Base-by-base conservation (phyloP, 2,113 vertebrate species). In the Lynx canadensis region DNA sequence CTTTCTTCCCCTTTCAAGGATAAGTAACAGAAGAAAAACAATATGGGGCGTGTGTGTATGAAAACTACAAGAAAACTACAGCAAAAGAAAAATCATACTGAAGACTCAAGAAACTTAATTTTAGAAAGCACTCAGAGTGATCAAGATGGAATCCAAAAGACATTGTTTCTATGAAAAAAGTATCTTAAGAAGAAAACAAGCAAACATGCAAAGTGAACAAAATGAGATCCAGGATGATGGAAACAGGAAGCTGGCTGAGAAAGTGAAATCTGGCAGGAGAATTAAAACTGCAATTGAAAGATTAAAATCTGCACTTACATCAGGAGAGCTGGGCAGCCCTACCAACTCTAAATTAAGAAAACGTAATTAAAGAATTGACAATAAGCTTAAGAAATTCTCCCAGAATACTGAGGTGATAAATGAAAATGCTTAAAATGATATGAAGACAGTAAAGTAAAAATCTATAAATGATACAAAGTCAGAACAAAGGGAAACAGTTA, bases 81-180 rank as follows among this genome's bases (percentile, higher is more conserved):
- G 69, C 33, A 71, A 78, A 83, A 50, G 19, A 60, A 96, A 10
- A 55, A 66, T 15, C 73, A 48, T 38, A 69, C 4, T 93, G 69
- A 96, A 96, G 87, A 92, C 41, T 55, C 36, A 83, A 78, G 79
- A 89, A 82, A 93, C 5, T 69, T 63, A 92, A 63, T 78, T 96
- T 84, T 41, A 90, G 19, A 76, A 89, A 93, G 38, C 63, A 84
- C 41, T 74, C 76, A 93, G 68, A 45, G 18, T 69, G 21, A 96
- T 76, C 69, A 93, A 83, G 88, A 89, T 69, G 60, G 45, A 89
- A 84, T 83, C 78, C 69, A 33, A 84, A 93, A 69, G 60, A 84
- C 25, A 83, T 7, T 25, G 60, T 78, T 55, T 78, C 91, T 69
- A 4, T 60, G 38, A 71, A 69, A 78, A 38, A 76, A 27, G 12